Conservation (phyloP, 1,140 invertebrate species). For the Marisa cornuarietis region DNA sequence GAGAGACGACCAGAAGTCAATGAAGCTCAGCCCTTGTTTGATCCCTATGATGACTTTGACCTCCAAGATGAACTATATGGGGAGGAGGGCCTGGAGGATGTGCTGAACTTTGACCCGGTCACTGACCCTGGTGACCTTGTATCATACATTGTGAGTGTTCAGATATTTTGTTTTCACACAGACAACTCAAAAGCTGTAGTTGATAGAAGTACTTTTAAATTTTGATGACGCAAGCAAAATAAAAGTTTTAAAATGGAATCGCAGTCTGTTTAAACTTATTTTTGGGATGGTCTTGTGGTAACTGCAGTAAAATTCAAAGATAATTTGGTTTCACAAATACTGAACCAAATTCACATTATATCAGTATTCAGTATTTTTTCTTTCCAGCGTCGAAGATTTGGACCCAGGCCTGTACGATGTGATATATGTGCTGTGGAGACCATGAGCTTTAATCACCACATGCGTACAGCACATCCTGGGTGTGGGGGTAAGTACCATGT, state of each 20-base stretch:
- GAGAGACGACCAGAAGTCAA: slow-evolving; percentile 37
- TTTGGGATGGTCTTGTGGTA: too few relatives aligned
- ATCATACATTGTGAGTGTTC: slow-evolving; percentile 33
- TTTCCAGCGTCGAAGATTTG: slow-evolving; percentile 44
- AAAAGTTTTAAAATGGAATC: too few relatives aligned
- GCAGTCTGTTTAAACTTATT: too few relatives aligned
- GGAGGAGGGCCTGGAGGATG: slow-evolving; percentile 50
- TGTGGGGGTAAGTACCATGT: slow-evolving; percentile 55
- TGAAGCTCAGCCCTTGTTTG: slow-evolving; percentile 49
- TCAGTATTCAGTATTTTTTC: background rate
- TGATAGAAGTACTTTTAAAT: too few relatives aligned
- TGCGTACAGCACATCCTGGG: slow-evolving; percentile 60
- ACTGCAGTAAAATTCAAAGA: too few relatives aligned
- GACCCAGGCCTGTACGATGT: slow-evolving; percentile 53
- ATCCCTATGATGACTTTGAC: slow-evolving; percentile 54
- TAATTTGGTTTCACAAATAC: too few relatives aligned
- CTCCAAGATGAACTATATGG: slow-evolving; percentile 52
- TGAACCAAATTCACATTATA: background rate
- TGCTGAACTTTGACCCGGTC: slow-evolving; percentile 45
- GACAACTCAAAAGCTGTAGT: too few relatives aligned
- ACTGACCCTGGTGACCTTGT: slow-evolving; percentile 35
- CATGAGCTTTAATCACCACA: slow-evolving; percentile 52
- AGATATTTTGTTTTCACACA: too few relatives aligned
- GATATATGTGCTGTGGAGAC: slow-evolving; percentile 56
- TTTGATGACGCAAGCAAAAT: too few relatives aligned